Conservation (phyloP, 2,888 invertebrate species). For the Lithodes maja region DNA sequence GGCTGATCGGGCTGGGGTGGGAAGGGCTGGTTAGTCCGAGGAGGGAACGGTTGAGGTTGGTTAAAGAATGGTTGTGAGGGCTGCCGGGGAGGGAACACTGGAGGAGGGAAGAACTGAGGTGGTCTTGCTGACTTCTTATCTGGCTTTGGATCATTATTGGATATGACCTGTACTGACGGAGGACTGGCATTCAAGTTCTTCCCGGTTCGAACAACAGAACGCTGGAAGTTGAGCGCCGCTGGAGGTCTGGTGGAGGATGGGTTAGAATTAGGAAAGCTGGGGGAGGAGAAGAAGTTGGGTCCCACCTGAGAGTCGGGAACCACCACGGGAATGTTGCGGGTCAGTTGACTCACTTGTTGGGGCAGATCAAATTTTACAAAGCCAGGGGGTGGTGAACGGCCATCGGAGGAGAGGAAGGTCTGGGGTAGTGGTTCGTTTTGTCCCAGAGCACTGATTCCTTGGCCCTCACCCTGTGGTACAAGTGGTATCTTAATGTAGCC, state of each 20-base stretch:
- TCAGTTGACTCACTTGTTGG: constrained; percentile 55
- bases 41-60: constrained; percentile 6
- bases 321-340: constrained; percentile 66
- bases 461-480: constrained; percentile 54
- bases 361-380: constrained; percentile 68
- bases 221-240: constrained; percentile 25
- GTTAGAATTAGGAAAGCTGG: not conserved
- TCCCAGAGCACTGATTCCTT: not conserved
- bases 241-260: constrained; percentile 7
- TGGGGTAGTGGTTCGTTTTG: constrained; percentile 45
- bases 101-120: constrained; percentile 15
- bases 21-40: not conserved
- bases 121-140: not conserved
- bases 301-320: constrained; percentile 50
- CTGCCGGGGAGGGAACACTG: constrained; percentile 23
- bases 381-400: constrained; percentile 66
- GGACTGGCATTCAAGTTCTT: not conserved
- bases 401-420: constrained; percentile 66
- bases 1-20: constrained; percentile 22
- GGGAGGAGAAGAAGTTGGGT: constrained; percentile 2
- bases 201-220: not conserved
- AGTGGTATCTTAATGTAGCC: constrained; percentile 70
- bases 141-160: constrained; percentile 45
- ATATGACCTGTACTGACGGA: constrained; percentile 31
- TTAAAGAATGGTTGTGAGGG: not conserved